Conservation (phyloP, 2,113 vertebrate genomes). For the Hypomesus transpacificus region DNA sequence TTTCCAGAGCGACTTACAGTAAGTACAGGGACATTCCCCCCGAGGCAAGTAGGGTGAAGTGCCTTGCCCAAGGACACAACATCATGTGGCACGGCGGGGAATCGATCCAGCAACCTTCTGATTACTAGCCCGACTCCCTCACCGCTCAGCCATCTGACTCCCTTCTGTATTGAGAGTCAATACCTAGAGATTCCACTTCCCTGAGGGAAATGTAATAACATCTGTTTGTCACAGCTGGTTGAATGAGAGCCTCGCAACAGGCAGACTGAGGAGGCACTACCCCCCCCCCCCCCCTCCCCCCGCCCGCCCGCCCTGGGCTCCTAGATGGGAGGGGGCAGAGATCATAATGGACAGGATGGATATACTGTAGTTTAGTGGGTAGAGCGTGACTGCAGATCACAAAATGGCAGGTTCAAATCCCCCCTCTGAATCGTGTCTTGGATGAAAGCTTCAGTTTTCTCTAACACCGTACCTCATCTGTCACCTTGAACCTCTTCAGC, state of each 20-base stretch:
- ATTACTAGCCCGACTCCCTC: no score
- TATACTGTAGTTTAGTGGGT: background rate
- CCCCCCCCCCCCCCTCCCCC: no score
- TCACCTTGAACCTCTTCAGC: conserved; percentile 79
- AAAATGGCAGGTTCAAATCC: background rate
- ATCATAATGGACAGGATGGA: background rate
- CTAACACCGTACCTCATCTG: conserved; percentile 71
- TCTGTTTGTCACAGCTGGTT: conserved; percentile 32
- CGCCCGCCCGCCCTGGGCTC: no score
- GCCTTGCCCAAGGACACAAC: no score
- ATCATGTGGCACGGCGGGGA: no score
- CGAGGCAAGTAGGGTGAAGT: no score
- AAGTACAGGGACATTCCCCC: no score
- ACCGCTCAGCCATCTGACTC: no score
- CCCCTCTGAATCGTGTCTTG: background rate
- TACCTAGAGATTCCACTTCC: conserved; percentile 26
- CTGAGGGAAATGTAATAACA: conserved; percentile 39
- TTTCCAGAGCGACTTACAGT: no score
- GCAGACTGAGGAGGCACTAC: background rate
- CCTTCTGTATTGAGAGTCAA: conserved; percentile 40
- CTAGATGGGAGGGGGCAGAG: background rate
- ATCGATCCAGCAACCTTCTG: no score
- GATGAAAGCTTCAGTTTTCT: background rate
- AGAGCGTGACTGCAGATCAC: background rate
- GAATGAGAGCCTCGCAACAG: conserved; percentile 27